Percentiles rank a stretch among this genome's conserved stretches.
Evolutionary conservation across 2,888 invertebrate species (phyloP).

Genomic region (Microplitis manilae): DNA sequence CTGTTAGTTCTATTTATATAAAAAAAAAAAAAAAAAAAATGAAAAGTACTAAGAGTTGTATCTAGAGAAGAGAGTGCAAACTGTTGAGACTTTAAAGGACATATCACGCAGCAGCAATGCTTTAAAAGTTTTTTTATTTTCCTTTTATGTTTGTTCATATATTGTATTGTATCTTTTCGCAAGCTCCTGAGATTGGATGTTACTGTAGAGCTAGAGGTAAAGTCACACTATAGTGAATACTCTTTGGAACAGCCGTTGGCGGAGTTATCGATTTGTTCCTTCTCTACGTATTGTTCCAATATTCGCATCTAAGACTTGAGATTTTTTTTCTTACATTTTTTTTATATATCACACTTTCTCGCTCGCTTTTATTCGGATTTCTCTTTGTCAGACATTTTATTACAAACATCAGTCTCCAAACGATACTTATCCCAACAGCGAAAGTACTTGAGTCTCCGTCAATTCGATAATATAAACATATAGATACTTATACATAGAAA

Average conservation of each 20-base stretch:
- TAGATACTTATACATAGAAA: neutral
- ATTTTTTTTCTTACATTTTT: constrained; percentile 44
- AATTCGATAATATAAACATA: constrained; percentile 14
- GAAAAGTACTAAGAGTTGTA: neutral
- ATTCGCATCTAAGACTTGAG: neutral
- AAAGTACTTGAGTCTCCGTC: neutral
- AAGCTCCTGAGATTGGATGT: neutral
- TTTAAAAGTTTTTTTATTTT: neutral
- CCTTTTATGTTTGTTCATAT: neutral
- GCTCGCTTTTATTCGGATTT: neutral
- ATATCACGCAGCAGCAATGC: constrained; percentile 16
- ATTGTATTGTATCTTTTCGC: constrained; percentile 8
- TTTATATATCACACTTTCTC: constrained; percentile 34
- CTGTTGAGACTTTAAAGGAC: constrained; percentile 14
- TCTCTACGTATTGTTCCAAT: constrained; percentile 53
- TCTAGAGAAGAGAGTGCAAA: neutral
- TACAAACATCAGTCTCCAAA: constrained; percentile 25
- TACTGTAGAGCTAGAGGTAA: constrained; percentile 6
- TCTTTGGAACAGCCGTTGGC: constrained; percentile 34
- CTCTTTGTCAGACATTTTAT: constrained; percentile 20
- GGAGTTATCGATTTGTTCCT: constrained; percentile 56
- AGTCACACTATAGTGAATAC: constrained; percentile 30
- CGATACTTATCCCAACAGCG: constrained; percentile 5
- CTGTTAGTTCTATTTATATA: constrained; percentile 7
- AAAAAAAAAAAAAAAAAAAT: neutral